Base-by-base conservation (phyloP, 2,888 invertebrate genomes). In the Periphyllus acericola region DNA sequence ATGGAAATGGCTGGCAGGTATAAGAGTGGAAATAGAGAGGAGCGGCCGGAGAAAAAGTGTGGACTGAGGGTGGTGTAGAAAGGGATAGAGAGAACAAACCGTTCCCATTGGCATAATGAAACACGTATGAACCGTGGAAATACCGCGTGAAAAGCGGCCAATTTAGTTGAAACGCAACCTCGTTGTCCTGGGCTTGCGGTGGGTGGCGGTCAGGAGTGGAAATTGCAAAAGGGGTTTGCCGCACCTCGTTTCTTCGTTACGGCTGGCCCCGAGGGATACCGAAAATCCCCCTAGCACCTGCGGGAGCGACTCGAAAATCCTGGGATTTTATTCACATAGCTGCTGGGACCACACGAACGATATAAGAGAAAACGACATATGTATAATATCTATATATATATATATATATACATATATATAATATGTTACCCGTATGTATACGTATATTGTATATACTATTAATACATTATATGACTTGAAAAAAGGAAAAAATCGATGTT, bases 161-260 rank as follows among this genome's bases (percentile, higher is more conserved):
- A 87, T 87, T 87, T 87, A 87, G 87, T 81, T 46, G 80, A 81
- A 87, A 80, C 46, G 80, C 71, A 80, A 80, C 80, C 80, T 74
- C 87, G 87, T 75, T 72, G 81, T 87, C 81, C n/a, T 60, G 25
- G 66, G 72, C 32, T 71, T 19, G 29, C 3, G 21, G 72, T 5
- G 29, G 40, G 68, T n/a, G 40, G 79, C 25, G 36, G 71, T 32
- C 21, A 78, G 84, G 66, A 32, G 34, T 80, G 81, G 87, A 87
- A 87, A 87, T 87, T 87, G 87, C 87, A 87, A 87, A 87, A 87
- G 36, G 80, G 81, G 74, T 87, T 75, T 74, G 81, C 80, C 74
- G 87, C 87, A 87, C 87, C 87, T 87, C 87, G 87, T 87, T 87
- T 87, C 87, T 87, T 81, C 81, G 87, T 87, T 87, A 87, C 74